These are phyloP conservation scores for Phylloscopus trochilus DNA, from an alignment of 2,113 vertebrate genomes.

Conservation along the genomic window DNA sequence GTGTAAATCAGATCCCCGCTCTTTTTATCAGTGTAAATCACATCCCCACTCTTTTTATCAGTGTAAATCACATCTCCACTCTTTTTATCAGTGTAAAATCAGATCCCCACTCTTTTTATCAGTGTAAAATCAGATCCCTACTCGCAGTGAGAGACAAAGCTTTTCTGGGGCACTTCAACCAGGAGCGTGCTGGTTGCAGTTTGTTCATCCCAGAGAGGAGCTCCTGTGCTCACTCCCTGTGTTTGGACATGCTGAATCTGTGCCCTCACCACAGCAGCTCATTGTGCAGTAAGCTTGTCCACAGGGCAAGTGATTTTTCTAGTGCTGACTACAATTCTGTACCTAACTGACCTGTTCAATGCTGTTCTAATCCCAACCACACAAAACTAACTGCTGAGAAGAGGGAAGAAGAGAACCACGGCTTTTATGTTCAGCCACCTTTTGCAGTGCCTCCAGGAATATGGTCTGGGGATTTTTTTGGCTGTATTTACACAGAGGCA, in stretches of 20 bases:
- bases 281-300: background rate
- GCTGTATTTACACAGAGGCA: background rate
- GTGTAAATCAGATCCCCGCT: no score
- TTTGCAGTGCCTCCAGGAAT: background rate
- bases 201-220: background rate
- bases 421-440: background rate
- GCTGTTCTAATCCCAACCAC: background rate
- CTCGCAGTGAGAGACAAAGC: background rate
- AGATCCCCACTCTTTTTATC: background rate
- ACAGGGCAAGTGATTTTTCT: constrained; percentile 7
- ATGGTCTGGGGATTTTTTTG: background rate
- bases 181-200: fast-evolving
- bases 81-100: background rate
- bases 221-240: background rate
- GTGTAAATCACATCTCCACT: no score
- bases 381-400: background rate
- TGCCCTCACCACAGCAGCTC: background rate
- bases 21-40: background rate
- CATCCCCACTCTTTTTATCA: background rate
- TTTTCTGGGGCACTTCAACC: background rate
- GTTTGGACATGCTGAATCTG: background rate
- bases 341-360: background rate
- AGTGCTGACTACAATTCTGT: constrained; percentile 1
- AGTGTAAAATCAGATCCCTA: background rate
- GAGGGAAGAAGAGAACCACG: background rate